Evolutionary conservation across 1,140 invertebrate species (phyloP).

Genomic region (Anastrepha obliqua): DNA sequence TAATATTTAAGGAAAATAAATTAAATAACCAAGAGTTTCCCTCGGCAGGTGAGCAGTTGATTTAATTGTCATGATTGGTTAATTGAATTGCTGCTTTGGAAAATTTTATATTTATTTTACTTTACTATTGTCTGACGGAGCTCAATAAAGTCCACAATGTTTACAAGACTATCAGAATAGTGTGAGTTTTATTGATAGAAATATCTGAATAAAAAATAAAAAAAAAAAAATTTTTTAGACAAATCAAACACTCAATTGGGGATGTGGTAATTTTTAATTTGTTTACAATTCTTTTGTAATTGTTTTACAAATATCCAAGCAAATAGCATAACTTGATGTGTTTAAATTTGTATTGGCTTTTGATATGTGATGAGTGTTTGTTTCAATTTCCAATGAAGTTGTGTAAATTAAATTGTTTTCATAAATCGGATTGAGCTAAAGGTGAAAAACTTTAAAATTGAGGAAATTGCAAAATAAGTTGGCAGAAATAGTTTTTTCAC

Average conservation of each 20-base stretch:
- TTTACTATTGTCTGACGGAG: background rate
- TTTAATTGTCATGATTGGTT: constrained; percentile 14
- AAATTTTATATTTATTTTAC: background rate
- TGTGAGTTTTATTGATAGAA: background rate
- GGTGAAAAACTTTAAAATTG: no score
- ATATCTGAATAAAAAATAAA: background rate
- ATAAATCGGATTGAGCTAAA: no score
- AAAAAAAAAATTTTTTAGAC: background rate
- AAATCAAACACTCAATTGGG: constrained; percentile 7
- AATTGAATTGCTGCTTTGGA: constrained; percentile 3
- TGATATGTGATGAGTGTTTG: no score
- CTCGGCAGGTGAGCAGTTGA: background rate
- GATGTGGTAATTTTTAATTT: background rate
- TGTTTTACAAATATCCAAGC: background rate
- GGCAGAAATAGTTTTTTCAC: no score
- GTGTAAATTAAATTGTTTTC: no score
- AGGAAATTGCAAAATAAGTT: no score
- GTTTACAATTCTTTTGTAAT: background rate
- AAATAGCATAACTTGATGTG: no score
- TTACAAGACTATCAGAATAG: background rate
- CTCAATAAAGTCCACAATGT: background rate
- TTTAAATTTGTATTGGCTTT: no score
- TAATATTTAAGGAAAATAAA: background rate
- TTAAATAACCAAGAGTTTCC: background rate
- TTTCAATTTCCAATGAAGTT: no score